These are phyloP conservation scores for Tyto alba DNA, from an alignment of 2,113 vertebrate genomes.

Conservation along the genomic window DNA sequence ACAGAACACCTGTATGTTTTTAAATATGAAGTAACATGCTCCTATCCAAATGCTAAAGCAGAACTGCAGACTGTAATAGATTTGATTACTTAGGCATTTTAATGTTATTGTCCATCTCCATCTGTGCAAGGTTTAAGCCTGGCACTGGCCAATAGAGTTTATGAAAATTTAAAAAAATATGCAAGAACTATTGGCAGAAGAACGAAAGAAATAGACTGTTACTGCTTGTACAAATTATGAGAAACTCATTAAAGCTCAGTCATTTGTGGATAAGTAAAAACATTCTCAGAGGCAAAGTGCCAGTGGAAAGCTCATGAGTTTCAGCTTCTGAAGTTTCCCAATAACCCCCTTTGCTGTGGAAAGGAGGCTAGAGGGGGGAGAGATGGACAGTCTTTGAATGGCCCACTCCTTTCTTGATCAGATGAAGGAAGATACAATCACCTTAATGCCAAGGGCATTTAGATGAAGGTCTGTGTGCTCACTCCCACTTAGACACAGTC, in stretches of 20 bases:
- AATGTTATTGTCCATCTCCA: constrained; percentile 3
- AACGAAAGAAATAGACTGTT: background rate
- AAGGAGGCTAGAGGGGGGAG: background rate
- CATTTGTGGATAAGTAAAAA: constrained; percentile 1
- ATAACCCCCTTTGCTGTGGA: background rate
- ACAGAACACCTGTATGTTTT: background rate
- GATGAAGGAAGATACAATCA: background rate
- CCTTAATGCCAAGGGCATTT: background rate
- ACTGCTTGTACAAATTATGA: background rate
- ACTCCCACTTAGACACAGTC: background rate
- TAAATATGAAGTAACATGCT: background rate
- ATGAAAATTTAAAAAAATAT: background rate
- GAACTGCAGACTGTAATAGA: background rate
- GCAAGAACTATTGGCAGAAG: background rate
- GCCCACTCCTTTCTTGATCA: background rate
- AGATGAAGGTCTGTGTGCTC: background rate
- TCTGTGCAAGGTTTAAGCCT: constrained; percentile 17
- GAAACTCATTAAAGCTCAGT: constrained; percentile 22
- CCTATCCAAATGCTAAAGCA: background rate
- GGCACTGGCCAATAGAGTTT: background rate
- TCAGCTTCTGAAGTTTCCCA: constrained; percentile 13
- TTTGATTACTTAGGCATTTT: background rate
- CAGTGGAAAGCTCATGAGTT: background rate
- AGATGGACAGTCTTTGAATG: background rate
- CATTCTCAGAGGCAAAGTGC: constrained; percentile 11